Evolutionary conservation across 2,888 invertebrate genomes (phyloP).

Genomic region (Lasius fuliginosus): DNA sequence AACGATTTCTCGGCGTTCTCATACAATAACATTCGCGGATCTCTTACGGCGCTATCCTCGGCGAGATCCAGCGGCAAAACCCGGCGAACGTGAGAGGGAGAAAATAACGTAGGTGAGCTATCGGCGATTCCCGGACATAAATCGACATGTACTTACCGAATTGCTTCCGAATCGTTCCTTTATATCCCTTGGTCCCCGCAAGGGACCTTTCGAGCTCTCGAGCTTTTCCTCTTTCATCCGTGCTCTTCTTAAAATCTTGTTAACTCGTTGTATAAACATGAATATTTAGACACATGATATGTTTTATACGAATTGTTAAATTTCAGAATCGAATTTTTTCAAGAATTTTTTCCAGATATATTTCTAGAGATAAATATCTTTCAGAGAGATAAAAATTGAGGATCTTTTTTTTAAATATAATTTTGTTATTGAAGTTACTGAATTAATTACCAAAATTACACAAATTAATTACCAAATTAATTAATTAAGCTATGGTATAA

Average conservation of each 20-base stretch:
- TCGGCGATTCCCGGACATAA: slow-evolving; percentile 83
- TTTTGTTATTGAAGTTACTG: not conserved
- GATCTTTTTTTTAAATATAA: not conserved
- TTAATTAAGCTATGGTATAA: not conserved
- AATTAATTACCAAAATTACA: not conserved
- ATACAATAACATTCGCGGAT: slow-evolving; percentile 80
- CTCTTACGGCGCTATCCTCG: slow-evolving; percentile 67
- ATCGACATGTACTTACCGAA: slow-evolving; percentile 85
- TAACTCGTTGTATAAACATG: slow-evolving; percentile 66
- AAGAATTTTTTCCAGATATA: not conserved
- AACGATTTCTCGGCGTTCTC: slow-evolving; percentile 74
- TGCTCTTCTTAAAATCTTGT: slow-evolving; percentile 47
- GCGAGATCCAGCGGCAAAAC: slow-evolving; percentile 50
- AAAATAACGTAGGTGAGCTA: slow-evolving; percentile 80
- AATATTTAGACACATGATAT: slow-evolving; percentile 50
- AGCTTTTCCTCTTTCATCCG: slow-evolving; percentile 59
- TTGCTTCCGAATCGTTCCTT: slow-evolving; percentile 85
- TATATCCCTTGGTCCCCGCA: slow-evolving; percentile 78
- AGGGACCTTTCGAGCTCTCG: slow-evolving; percentile 62
- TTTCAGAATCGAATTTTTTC: not conserved
- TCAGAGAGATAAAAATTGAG: not conserved
- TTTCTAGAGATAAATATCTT: not conserved
- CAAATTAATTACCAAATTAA: not conserved
- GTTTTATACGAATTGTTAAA: not conserved
- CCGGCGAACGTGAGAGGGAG: slow-evolving; percentile 54